phyloP scores from a whole-genome alignment of 2,113 vertebrate species.

The Corythoichthys intestinalis region DNA sequence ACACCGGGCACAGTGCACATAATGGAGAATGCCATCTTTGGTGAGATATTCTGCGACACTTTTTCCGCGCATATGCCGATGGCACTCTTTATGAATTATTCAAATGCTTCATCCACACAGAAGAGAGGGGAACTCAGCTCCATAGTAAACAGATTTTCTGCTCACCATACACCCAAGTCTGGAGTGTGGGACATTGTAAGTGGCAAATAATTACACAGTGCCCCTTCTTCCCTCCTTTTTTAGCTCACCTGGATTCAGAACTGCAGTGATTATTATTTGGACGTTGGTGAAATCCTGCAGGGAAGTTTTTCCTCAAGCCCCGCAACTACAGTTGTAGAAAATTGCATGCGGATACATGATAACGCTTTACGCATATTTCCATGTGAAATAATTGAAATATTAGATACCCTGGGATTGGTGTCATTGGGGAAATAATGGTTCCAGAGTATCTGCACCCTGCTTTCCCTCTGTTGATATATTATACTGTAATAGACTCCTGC shows the following conservation, averaged over 20 bases:
- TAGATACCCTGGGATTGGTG: constrained; percentile 35
- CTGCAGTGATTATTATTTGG: constrained; percentile 43
- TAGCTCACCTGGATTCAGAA: constrained; percentile 48
- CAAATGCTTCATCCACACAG: constrained; percentile 63
- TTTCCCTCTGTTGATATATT: constrained; percentile 58
- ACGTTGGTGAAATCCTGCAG: constrained; percentile 36
- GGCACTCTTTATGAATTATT: constrained; percentile 76
- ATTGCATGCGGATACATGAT: constrained; percentile 22
- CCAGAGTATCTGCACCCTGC: constrained; percentile 32
- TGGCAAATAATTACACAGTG: constrained; percentile 63
- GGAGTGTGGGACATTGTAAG: constrained; percentile 67
- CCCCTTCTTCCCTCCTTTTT: constrained; percentile 42
- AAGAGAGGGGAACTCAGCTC: constrained; percentile 66
- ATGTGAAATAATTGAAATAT: constrained; percentile 37
- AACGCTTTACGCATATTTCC: constrained; percentile 14
- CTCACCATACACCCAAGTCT: constrained; percentile 68
- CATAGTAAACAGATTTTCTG: constrained; percentile 78
- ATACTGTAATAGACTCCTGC: constrained; percentile 59
- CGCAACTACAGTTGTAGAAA: constrained; percentile 18
- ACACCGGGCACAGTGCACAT: constrained; percentile 44
- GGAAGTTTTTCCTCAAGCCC: constrained; percentile 25
- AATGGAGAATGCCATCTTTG: constrained; percentile 60
- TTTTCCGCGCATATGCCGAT: constrained; percentile 63
- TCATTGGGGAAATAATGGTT: constrained; percentile 34
- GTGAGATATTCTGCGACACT: constrained; percentile 64